Base-by-base conservation (phyloP, 2,113 vertebrate genomes). In the Fregetta grallaria region DNA sequence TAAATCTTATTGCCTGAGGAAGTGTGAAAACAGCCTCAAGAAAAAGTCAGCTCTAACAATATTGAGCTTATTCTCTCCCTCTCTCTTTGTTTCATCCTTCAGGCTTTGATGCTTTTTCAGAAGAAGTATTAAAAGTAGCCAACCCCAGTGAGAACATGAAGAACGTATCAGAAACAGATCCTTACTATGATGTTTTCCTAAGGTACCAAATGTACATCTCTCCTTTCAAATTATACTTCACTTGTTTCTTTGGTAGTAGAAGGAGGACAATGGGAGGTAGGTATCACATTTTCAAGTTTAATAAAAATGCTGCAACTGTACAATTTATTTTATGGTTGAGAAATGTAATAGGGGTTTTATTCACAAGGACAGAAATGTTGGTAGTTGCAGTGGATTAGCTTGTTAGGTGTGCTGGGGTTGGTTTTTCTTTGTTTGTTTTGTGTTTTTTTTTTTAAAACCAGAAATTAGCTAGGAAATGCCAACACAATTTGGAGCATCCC, bases 1-100 rank as follows among this genome's bases (percentile, higher is more conserved):
- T n/a, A 45, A 96, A 88, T 96, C 97, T 86, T 86, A 92, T 78
- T 58, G 71, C 97, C 95, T 40, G 53, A 95, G 96, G 96, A 97
- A 94, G 93, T 95, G 92, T 86, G 94, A 95, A 97, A 92, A 96
- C 68, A 95, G 95, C 76, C 96, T 65, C 32, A 74, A 73, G 86
- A 94, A 88, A 73, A 71, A 93, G 81, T 50, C 47, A 16, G 56
- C 86, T 90, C 56, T 50, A 55, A 86, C 63, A 86, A 70, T 78
- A 85, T 3, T 8, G 61, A 87, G 79, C 55, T 93, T 34, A 56
- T 81, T 93, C 81, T 79, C 80, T 90, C 68, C 86, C 67, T 76
- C 72, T 83, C 40, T 36, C 30, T 75, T 29, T 77, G 85, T 78
- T 88, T 73, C 53, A 80, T 89, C 18, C 63, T 67, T 62, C 53